These are phyloP conservation scores for Cherax quadricarinatus DNA, from an alignment of 1,140 invertebrate species.

Conservation along the genomic window DNA sequence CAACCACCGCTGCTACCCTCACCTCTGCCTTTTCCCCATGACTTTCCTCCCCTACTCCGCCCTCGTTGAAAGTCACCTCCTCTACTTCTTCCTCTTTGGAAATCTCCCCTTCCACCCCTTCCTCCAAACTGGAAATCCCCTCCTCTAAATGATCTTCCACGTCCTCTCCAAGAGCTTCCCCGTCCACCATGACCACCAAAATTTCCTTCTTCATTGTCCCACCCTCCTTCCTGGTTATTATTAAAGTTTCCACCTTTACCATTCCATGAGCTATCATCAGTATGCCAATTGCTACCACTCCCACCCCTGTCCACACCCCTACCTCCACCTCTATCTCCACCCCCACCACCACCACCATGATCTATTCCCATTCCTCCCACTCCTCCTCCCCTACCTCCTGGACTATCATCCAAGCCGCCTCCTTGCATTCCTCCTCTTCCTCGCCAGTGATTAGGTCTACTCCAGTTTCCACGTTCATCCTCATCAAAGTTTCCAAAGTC, in stretches of 20 bases:
- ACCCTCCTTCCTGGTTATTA: conserved; percentile 26
- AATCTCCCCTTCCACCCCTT: conserved; percentile 49
- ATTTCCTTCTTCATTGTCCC: conserved; percentile 27
- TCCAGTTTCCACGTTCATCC: conserved; percentile 20
- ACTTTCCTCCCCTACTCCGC: conserved; percentile 24
- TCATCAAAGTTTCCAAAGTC: conserved; percentile 35
- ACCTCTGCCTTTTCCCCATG: conserved; percentile 21
- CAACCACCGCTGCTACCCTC: conserved; percentile 44
- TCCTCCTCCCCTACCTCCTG: neutral
- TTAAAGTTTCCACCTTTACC: conserved; percentile 29
- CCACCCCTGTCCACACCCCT: neutral
- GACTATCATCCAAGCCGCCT: neutral
- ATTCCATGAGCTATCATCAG: conserved; percentile 30
- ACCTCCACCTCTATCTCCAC: neutral
- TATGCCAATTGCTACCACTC: conserved; percentile 25
- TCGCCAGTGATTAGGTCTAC: conserved; percentile 42
- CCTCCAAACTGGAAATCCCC: conserved; percentile 47
- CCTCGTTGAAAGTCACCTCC: conserved; percentile 39
- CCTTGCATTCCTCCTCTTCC: conserved; percentile 27
- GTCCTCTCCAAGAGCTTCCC: conserved; percentile 33
- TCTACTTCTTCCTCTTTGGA: conserved; percentile 43
- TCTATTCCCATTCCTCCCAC: neutral
- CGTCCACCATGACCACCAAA: conserved; percentile 20
- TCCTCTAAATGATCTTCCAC: conserved; percentile 39
- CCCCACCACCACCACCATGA: conserved; percentile 9